A percentile compares a stretch with the other conserved stretches of the same genome.
These are phyloP conservation scores for Drosophila bifasciata DNA, from an alignment of 1,140 invertebrate genomes.

Conservation along the genomic window DNA sequence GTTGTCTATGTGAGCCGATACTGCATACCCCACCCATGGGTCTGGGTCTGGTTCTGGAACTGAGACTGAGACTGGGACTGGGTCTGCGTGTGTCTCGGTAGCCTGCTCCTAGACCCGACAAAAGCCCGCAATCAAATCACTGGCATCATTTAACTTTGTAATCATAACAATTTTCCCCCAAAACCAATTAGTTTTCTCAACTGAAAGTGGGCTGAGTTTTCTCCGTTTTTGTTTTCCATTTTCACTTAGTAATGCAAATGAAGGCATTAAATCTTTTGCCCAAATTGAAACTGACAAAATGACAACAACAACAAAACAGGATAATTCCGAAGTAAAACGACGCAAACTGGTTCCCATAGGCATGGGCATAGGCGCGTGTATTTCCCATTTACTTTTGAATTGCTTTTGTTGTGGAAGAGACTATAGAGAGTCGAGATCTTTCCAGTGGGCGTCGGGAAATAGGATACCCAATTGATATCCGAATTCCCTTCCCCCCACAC, in stretches of 20 bases:
- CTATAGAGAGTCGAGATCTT: conserved; percentile 8
- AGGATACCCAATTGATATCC: conserved; percentile 37
- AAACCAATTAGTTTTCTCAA: conserved; percentile 69
- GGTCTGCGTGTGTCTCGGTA: conserved; percentile 30
- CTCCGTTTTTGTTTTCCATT: conserved; percentile 36
- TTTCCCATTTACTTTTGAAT: conserved; percentile 39
- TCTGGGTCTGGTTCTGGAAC: conserved; percentile 6
- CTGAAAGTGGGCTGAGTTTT: conserved; percentile 62
- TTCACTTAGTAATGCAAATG: conserved; percentile 80
- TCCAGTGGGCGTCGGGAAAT: conserved; percentile 41
- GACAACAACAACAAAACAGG: conserved; percentile 54
- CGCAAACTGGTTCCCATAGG: conserved; percentile 42
- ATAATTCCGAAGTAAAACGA: conserved; percentile 45
- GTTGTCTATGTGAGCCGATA: conserved; percentile 33
- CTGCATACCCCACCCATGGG: no score
- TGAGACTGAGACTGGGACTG: background rate
- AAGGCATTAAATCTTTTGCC: conserved; percentile 75
- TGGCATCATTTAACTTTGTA: conserved; percentile 78
- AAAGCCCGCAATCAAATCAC: conserved; percentile 69
- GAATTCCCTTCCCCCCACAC: conserved; percentile 13
- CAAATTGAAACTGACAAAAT: conserved; percentile 76
- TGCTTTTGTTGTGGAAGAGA: conserved; percentile 15
- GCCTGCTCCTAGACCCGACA: conserved; percentile 34
- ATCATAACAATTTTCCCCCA: conserved; percentile 77
- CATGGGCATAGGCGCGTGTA: background rate